These are phyloP conservation scores for Glossophaga mutica DNA, from an alignment of 2,797 vertebrate genomes.

Conservation along the genomic window DNA sequence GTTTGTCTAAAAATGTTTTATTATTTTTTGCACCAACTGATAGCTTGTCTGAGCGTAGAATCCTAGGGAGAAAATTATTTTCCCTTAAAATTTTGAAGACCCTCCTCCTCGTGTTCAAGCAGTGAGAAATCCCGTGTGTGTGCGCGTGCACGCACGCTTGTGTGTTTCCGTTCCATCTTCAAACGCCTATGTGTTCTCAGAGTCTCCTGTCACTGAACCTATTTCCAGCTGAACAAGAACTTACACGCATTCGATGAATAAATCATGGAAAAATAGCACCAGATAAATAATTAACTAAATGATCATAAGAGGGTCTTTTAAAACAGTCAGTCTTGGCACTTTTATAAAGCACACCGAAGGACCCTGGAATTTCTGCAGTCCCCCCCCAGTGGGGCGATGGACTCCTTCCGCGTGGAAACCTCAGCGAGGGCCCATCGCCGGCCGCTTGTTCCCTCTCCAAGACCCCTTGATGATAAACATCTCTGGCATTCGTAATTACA, in stretches of 20 bases:
- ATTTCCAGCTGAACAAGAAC: constrained; percentile 8
- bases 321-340: constrained; percentile 45
- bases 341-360: constrained; percentile 48
- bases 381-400: constrained; percentile 76
- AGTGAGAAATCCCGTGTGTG: not conserved
- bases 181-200: not conserved
- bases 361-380: constrained; percentile 62
- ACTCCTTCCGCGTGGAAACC: constrained; percentile 65
- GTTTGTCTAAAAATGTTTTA: not conserved
- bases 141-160: not conserved
- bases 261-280: not conserved
- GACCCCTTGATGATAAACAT: constrained; percentile 85
- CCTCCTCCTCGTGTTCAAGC: not conserved
- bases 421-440: constrained; percentile 73
- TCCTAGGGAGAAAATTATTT: not conserved
- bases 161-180: not conserved
- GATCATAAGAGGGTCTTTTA: constrained; percentile 55
- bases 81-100: not conserved
- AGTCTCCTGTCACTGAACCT: not conserved
- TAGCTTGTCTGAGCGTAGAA: not conserved
- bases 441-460: constrained; percentile 80
- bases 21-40: not conserved
- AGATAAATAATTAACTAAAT: constrained; percentile 41
- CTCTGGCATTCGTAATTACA: constrained; percentile 83
- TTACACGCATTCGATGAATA: constrained; percentile 23